Evolutionary conservation across 2,797 vertebrate species (phyloP).

Genomic region (Halcyon leucocephala): DNA sequence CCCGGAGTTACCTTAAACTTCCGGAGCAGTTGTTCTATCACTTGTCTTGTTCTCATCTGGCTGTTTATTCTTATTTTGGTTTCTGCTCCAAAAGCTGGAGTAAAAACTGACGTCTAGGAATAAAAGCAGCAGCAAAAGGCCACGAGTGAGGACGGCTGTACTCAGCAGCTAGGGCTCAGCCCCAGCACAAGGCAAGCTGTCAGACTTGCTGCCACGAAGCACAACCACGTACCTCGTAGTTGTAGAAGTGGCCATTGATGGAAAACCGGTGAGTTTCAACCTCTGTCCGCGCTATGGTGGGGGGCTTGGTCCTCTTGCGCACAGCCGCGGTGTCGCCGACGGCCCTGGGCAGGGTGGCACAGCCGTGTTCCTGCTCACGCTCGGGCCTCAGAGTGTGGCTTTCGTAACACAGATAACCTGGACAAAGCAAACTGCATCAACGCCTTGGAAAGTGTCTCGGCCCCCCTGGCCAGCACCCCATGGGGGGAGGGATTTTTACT

Average conservation of each 20-base stretch:
- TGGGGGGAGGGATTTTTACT: too few relatives aligned
- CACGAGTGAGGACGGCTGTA: rapidly evolving
- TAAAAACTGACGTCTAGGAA: slow-evolving; percentile 92
- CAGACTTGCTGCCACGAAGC: too few relatives aligned
- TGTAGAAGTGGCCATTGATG: slow-evolving; percentile 94
- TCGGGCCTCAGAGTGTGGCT: slow-evolving; percentile 77
- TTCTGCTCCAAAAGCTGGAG: slow-evolving; percentile 87
- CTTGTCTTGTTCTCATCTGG: slow-evolving; percentile 89
- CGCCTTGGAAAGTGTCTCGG: background rate
- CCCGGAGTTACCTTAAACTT: slow-evolving; percentile 89
- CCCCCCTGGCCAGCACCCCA: background rate
- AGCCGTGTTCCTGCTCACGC: slow-evolving; percentile 67
- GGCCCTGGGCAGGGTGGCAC: slow-evolving; percentile 84
- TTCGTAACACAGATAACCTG: slow-evolving; percentile 80
- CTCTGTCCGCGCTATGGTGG: slow-evolving; percentile 67
- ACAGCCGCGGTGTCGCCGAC: slow-evolving; percentile 83
- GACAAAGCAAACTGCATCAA: background rate
- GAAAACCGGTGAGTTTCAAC: slow-evolving; percentile 87
- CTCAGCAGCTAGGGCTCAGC: background rate
- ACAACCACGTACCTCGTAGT: slow-evolving; percentile 72
- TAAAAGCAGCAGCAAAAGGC: background rate
- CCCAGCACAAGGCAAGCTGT: background rate
- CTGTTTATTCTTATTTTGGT: slow-evolving; percentile 91
- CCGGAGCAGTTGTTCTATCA: slow-evolving; percentile 89
- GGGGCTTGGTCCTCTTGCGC: slow-evolving; percentile 79